phyloP scores from a whole-genome alignment of 2,113 vertebrate genomes.

The Melozone crissalis region DNA sequence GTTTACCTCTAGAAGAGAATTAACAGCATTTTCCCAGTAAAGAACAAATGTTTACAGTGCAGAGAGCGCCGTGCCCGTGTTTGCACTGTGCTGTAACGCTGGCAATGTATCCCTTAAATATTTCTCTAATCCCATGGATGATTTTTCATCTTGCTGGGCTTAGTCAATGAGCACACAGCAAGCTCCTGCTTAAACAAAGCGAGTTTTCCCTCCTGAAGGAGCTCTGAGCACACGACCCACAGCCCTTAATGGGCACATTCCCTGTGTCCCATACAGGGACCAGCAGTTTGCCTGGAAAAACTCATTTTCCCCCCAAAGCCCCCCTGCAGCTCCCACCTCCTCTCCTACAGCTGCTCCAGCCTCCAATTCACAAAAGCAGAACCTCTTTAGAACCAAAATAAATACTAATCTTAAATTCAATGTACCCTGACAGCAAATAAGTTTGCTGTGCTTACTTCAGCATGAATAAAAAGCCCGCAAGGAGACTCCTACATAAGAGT shows the following conservation, averaged over 20 bases:
- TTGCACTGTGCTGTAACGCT: fast-evolving
- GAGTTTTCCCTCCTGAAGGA: not conserved
- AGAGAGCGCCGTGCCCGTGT: fast-evolving
- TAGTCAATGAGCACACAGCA: not conserved
- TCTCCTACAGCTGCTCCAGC: conserved; percentile 42
- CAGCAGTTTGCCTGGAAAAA: not conserved
- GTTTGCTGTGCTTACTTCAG: conserved; percentile 89
- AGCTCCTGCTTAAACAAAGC: not conserved
- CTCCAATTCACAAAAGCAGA: conserved; percentile 78
- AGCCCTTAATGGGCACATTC: fast-evolving
- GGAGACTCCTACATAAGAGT: conserved; percentile 71
- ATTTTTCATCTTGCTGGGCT: not conserved
- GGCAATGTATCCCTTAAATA: not conserved
- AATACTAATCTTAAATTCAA: conserved; percentile 94
- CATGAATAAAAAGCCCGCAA: conserved; percentile 83
- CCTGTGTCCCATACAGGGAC: not conserved
- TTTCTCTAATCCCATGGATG: not conserved
- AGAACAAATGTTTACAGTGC: not conserved
- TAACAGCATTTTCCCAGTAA: not conserved
- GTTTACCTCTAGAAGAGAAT: not conserved
- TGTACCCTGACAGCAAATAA: conserved; percentile 91
- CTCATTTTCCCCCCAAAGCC: not conserved
- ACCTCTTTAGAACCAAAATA: conserved; percentile 87
- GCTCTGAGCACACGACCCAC: not conserved
- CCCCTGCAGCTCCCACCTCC: conserved; percentile 34